Conservation (phyloP, 2,888 invertebrate species). For the Apomyelois bistriatella region DNA sequence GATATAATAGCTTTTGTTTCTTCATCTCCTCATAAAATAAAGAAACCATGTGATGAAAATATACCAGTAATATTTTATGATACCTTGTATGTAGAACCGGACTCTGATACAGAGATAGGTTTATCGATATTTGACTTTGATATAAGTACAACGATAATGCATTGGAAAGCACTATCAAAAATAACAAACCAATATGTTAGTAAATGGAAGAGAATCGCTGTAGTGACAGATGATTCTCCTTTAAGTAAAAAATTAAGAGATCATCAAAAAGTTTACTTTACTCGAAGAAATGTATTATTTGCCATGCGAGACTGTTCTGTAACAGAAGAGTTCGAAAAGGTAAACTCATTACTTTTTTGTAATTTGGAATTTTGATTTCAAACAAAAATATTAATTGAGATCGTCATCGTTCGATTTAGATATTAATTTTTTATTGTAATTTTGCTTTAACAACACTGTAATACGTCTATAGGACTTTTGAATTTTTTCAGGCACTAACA, state of each 20-base stretch:
- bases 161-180: constrained; percentile 9
- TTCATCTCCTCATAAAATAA: not conserved
- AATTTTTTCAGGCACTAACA: not conserved
- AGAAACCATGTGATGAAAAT: not conserved
- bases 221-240: constrained; percentile 37
- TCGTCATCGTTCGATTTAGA: too few species aligned
- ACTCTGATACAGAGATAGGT: constrained; percentile 1
- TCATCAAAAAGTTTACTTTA: not conserved
- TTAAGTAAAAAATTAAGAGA: constrained; percentile 33
- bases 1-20: not conserved
- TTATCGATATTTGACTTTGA: not conserved
- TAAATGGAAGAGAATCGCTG: constrained; percentile 35
- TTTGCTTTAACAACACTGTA: too few species aligned
- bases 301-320: not conserved
- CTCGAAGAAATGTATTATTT: not conserved
- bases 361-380: too few species aligned
- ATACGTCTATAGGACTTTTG: too few species aligned
- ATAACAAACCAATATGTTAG: constrained; percentile 26
- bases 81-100: not conserved
- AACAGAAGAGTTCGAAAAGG: not conserved
- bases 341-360: too few species aligned
- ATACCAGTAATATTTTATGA: constrained; percentile 12
- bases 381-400: too few species aligned
- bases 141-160: not conserved
- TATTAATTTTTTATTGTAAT: too few species aligned